Base-by-base conservation (phyloP, 2,888 invertebrate species). In the Calameuta filiformis region DNA sequence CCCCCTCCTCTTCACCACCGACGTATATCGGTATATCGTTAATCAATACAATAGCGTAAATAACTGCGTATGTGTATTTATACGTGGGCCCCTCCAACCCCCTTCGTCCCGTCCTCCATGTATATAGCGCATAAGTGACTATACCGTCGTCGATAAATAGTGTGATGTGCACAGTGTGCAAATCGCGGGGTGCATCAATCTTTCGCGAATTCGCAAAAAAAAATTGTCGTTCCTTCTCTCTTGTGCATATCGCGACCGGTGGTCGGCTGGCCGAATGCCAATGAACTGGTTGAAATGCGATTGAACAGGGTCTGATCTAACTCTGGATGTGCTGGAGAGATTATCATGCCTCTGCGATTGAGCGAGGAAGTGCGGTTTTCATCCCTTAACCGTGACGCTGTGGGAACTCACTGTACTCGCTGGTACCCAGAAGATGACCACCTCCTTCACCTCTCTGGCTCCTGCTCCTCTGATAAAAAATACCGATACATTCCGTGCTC, bases 221-320 rank as follows among this genome's bases (percentile, higher is more conserved):
- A 37, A 37, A 4, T 83, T 83, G 83, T 84, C 79, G 82, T 82
- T 84, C 83, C 83, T 83, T 80, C 83, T 79, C 79, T 69, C 74
- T 77, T 31, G 73, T 73, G 77, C 74, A 33, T 73, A 73, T 68
- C 69, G 74, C 76, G 76, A 75, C 77, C 74, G 73, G 75, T 73
- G 75, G 76, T 78, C 78, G 78, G 77, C 79, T 83, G 84, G 83
- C 85, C 79, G 79, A 81, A 81, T 81, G 83, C 84, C 83, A 84
- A 81, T 84, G 84, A 81, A 83, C 79, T 78, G 81, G 79, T 79
- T 80, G 77, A 77, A 77, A 77, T 35, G 71, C 71, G 71, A 75
- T 77, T 77, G 77, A 77, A 75, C 40, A 40, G 40, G 40, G 40
- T 40, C 40, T 15, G 40, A 40, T 40, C 15, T 15, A 15, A 0